Evolutionary conservation across 1,140 invertebrate species (phyloP), one percentile per base, ranked within the genome.

Genomic region (Bombus affinis): DNA sequence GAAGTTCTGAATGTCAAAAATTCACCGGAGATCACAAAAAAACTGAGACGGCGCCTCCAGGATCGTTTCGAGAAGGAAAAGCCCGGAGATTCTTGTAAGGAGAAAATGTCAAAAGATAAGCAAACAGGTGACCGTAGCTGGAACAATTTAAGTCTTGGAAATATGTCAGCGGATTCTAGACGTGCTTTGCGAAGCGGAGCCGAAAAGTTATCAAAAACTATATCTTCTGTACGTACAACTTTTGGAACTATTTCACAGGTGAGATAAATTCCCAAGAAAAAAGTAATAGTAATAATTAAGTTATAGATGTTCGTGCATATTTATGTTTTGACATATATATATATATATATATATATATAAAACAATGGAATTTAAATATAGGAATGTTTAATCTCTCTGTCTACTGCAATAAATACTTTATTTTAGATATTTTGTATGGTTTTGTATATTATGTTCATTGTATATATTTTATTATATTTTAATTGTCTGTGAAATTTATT

Each of bases 161-260:
- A 93, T 80, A 93, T 95, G 78, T 95, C 94, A 3, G 93, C 93
- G 25, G 94, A 95, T 53, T 95, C 96, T 0, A 93, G 95, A 86
- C 94, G 94, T 86, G 95, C 92, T 9, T 87, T 96, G 10, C 92
- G 96, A 84, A 95, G 92, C 86, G 94, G 96, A 25, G 96, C 95
- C 25, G 96, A 96, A 47, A 96, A 95, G 87, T 92, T 96, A 28
- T 95, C 96, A 8, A 96, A 95, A 91, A 96, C 96, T 3, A 96
- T 96, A 86, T 96, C 95, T 53, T 95, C 94, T 25, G 95, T 97
- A 8, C 94, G 96, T 86, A 95, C 95, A 8, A 96, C 95, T 9
- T 93, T 97, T 81, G 96, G 96, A 44, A 96, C 95, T 15, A 94
- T 96, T 83, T 96, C 96, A 35, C 96, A 96, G 95, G 96, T 96